Conservation (phyloP, 2,797 vertebrate species). For the Orientallactaga sibirica region DNA sequence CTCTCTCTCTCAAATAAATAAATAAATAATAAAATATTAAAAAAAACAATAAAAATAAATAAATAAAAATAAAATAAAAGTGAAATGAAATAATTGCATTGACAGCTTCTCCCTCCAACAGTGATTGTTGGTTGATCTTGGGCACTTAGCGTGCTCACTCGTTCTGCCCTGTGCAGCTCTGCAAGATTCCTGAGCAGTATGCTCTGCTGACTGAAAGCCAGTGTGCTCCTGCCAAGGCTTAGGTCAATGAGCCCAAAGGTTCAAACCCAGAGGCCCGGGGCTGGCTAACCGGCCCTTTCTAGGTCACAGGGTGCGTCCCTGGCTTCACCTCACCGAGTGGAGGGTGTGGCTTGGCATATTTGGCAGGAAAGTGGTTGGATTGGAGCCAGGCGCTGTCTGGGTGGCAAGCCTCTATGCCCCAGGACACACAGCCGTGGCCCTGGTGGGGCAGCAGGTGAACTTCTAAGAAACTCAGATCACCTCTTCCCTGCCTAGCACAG, state of each 20-base stretch:
- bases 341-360: neutral
- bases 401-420: neutral
- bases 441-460: fast-evolving
- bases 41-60: too few species aligned
- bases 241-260: neutral
- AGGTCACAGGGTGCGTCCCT: neutral
- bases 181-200: neutral
- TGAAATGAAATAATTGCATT: too few species aligned
- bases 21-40: too few species aligned
- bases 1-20: too few species aligned
- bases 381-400: neutral
- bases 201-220: neutral
- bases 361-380: neutral
- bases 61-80: too few species aligned
- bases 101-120: neutral
- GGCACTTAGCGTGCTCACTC: neutral
- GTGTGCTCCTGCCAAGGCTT: neutral
- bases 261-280: neutral
- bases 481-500: neutral
- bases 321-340: neutral
- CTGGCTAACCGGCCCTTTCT: neutral
- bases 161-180: neutral
- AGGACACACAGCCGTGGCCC: neutral
- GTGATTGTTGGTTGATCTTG: neutral
- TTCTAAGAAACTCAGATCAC: neutral